Conservation (phyloP, 1,140 invertebrate genomes). For the Xylocopa sonorina region DNA sequence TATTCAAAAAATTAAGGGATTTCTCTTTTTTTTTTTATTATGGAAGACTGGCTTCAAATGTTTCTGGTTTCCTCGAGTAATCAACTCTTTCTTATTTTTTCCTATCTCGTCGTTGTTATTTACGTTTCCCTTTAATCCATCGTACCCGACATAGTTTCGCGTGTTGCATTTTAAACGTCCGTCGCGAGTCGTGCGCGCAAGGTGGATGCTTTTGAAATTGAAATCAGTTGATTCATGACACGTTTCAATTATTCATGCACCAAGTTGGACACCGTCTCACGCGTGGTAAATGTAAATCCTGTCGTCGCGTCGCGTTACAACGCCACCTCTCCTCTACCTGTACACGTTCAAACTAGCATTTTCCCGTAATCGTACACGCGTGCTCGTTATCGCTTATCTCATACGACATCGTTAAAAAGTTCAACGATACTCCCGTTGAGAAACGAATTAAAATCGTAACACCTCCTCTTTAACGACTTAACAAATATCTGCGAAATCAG, state of each 20-base stretch:
- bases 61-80: neutral
- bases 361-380: neutral
- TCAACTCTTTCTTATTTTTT: neutral
- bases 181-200: neutral
- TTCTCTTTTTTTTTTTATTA: too few relatives aligned
- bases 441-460: too few relatives aligned
- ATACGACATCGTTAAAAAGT: too few relatives aligned
- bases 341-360: too few relatives aligned
- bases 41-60: too few relatives aligned
- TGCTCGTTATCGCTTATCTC: neutral
- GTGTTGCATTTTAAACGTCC: constrained; percentile 5
- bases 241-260: constrained; percentile 26
- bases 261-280: neutral
- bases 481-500: too few relatives aligned
- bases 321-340: neutral
- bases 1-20: too few relatives aligned
- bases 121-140: too few relatives aligned
- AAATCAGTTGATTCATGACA: constrained; percentile 23
- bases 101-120: neutral
- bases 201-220: constrained; percentile 21
- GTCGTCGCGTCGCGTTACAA: neutral
- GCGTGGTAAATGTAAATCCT: constrained; percentile 15
- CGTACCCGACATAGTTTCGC: neutral
- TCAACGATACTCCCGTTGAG: too few relatives aligned
- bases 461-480: too few relatives aligned